phyloP scores from a whole-genome alignment of 2,888 invertebrate species.

The Achlya flavicornis region DNA sequence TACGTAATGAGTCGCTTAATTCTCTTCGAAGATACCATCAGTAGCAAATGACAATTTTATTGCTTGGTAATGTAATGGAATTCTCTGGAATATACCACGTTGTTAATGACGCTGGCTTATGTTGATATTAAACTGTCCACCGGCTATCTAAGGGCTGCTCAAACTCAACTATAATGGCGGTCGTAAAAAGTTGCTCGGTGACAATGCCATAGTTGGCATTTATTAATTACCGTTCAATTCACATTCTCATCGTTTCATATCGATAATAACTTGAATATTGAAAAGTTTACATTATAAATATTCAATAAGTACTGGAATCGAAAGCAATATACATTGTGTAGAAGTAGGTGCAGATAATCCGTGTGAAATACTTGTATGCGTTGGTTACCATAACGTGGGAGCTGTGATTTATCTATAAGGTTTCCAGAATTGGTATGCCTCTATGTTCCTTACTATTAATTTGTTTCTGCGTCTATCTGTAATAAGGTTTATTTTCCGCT shows the following conservation, averaged over 20 bases:
- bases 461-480: slow-evolving; percentile 5
- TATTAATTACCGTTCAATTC: not conserved
- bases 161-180: not conserved
- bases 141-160: slow-evolving; percentile 1
- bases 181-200: slow-evolving; percentile 5
- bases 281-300: slow-evolving; percentile 12
- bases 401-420: slow-evolving; percentile 44
- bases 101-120: not conserved
- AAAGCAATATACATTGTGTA: slow-evolving; percentile 30
- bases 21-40: not conserved
- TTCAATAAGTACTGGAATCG: slow-evolving; percentile 28
- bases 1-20: not conserved
- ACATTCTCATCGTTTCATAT: slow-evolving; percentile 14
- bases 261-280: slow-evolving; percentile 7
- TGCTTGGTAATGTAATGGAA: not conserved
- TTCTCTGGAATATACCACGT: not conserved
- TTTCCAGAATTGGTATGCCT: slow-evolving; percentile 33
- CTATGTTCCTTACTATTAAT: slow-evolving; percentile 20
- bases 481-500: not conserved
- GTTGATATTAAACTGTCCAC: not conserved
- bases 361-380: slow-evolving; percentile 33
- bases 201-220: not conserved
- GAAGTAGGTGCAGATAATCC: slow-evolving; percentile 33
- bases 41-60: slow-evolving; percentile 2
- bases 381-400: slow-evolving; percentile 43